These are phyloP conservation scores for Fregata magnificens DNA, from an alignment of 2,113 vertebrate species.

Conservation along the genomic window DNA sequence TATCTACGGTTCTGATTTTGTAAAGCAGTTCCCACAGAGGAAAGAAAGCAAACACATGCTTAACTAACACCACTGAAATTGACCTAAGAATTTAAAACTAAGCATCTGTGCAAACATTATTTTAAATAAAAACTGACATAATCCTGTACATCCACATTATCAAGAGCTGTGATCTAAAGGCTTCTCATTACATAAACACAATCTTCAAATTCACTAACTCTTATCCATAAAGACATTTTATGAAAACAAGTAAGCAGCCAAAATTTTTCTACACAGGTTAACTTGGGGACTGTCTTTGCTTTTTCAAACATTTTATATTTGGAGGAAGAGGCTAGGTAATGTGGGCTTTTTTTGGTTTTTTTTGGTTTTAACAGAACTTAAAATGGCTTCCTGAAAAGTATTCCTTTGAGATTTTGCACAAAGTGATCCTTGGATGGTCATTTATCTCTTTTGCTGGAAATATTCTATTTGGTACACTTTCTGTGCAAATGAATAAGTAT, in stretches of 20 bases:
- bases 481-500: neutral
- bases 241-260: neutral
- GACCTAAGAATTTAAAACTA: neutral
- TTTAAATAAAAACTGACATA: neutral
- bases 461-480: neutral
- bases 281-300: neutral
- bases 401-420: neutral
- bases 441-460: neutral
- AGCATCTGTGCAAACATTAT: neutral
- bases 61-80: neutral
- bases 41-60: neutral
- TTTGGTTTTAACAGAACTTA: neutral
- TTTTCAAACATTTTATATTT: neutral
- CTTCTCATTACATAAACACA: neutral
- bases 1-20: neutral
- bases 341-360: fast-evolving
- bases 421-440: neutral
- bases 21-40: neutral
- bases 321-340: neutral
- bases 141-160: neutral
- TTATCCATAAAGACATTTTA: neutral
- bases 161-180: neutral
- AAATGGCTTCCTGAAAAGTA: neutral
- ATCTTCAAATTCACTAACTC: neutral
- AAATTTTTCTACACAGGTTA: neutral